Conservation (phyloP, 2,888 invertebrate genomes). For the Drosophila formosana region DNA sequence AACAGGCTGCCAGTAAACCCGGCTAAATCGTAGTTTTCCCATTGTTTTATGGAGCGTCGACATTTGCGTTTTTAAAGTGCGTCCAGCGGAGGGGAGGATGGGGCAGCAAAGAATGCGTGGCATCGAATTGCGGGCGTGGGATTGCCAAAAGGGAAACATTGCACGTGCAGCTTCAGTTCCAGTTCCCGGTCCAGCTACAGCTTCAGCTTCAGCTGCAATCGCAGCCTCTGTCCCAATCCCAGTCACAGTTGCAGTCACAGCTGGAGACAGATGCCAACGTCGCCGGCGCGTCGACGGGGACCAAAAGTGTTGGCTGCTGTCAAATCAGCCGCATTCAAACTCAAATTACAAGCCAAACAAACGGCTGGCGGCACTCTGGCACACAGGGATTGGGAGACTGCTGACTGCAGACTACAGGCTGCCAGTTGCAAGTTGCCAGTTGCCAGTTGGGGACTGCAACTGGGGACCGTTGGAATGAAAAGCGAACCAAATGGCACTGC, state of each 20-base stretch:
- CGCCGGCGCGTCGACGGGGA: slow-evolving; percentile 12
- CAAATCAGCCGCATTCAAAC: slow-evolving; percentile 78
- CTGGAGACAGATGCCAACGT: slow-evolving; percentile 62
- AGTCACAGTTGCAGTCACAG: slow-evolving; percentile 46
- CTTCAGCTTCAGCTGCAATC: background rate
- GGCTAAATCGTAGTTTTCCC: slow-evolving; percentile 47
- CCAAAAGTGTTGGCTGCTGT: slow-evolving; percentile 75
- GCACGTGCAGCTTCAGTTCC: slow-evolving; percentile 61
- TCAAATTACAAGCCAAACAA: slow-evolving; percentile 75
- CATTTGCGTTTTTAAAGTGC: slow-evolving; percentile 65
- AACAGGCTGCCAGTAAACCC: slow-evolving; percentile 28
- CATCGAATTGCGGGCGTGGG: slow-evolving; percentile 44
- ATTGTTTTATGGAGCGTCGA: slow-evolving; percentile 57
- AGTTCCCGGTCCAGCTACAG: slow-evolving; percentile 22
- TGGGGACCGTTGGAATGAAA: slow-evolving; percentile 54
- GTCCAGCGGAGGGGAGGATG: slow-evolving; percentile 6
- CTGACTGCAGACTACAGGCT: slow-evolving; percentile 4
- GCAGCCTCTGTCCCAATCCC: slow-evolving; percentile 13
- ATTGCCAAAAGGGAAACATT: slow-evolving; percentile 32
- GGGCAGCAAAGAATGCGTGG: slow-evolving; percentile 42
- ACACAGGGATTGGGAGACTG: slow-evolving; percentile 14
- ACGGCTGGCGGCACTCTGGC: slow-evolving; percentile 46
- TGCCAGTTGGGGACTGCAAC: slow-evolving; percentile 15
- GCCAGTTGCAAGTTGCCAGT: background rate
- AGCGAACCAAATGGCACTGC: slow-evolving; percentile 58